Base-by-base conservation (phyloP, 2,113 vertebrate genomes). In the Bettongia penicillata region DNA sequence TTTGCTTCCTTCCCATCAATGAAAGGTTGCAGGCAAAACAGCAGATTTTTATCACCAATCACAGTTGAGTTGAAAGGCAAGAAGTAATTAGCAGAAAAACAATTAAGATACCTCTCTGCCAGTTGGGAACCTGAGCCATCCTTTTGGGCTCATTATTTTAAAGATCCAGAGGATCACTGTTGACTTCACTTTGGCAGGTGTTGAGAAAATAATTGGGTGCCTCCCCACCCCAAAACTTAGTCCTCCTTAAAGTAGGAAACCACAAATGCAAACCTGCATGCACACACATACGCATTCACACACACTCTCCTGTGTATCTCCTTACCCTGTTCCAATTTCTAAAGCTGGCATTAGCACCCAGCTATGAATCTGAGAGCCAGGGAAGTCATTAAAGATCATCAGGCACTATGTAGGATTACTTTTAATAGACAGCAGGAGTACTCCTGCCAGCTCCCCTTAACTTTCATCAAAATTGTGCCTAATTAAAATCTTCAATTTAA, bases 401-500 rank as follows among this genome's bases (percentile, higher is more conserved):
- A 95, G 0, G 90, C 53, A 50, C 90, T 77, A 28, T 92, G 26
- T 50, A 77, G 91, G 91, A 93, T 95, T 95, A 92, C 22, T 28
- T 92, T 97, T 97, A 96, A 96, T 77, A 98, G 95, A 96, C 90
- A 97, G 96, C 94, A 48, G 96, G 50, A 92, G 49, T 89, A 37
- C 93, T 98, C 92, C 90, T 97, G 94, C 94, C 25, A 25, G 94
- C 93, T 96, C 94, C 91, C 0, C 91, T 96, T 96, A 97, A 96
- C 93, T 96, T 95, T 97, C 94, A 98, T 97, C 96, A 97, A 97
- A 97, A 97, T 95, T 96, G 51, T 95, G 95, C 52, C 96, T 98
- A 98, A 98, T 98, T 97, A 98, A 97, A 97, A 97, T 93, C 91
- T 97, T 96, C 95, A 98, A 96, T 55, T 97, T 98, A 96, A 98